These are phyloP conservation scores for Ispidina picta DNA, from an alignment of 2,797 vertebrate genomes.

Conservation along the genomic window DNA sequence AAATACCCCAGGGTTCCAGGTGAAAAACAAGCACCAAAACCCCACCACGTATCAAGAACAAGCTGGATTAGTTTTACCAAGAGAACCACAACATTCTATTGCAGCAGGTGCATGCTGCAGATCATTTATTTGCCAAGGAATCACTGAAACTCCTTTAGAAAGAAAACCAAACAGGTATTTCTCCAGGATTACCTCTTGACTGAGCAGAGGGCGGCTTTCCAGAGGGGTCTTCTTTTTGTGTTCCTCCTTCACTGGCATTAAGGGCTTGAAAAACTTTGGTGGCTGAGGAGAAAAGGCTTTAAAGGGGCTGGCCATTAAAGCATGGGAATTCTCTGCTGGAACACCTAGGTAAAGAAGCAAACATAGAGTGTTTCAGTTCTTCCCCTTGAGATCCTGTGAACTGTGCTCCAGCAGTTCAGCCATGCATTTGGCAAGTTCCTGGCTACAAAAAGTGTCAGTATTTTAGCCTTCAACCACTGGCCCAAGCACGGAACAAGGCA, in stretches of 20 bases:
- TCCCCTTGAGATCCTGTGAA: too few species aligned
- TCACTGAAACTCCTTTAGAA: not conserved
- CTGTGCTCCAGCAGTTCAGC: too few species aligned
- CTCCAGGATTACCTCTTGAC: slow-evolving; percentile 87
- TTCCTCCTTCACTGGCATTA: slow-evolving; percentile 95
- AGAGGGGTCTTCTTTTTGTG: slow-evolving; percentile 86
- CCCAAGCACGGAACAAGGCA: not conserved
- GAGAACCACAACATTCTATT: not conserved
- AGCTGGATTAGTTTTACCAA: not conserved
- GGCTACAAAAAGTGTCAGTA: not conserved
- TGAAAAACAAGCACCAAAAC: not conserved
- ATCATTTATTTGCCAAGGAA: not conserved
- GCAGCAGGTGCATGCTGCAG: not conserved
- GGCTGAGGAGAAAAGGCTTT: slow-evolving; percentile 94
- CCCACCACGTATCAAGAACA: not conserved
- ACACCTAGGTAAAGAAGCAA: slow-evolving; percentile 73
- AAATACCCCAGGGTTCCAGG: not conserved
- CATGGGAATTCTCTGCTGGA: slow-evolving; percentile 84
- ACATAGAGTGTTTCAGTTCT: not conserved
- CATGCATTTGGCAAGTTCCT: not conserved
- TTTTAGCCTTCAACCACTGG: not conserved
- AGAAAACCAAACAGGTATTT: not conserved
- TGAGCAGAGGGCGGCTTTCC: slow-evolving; percentile 91
- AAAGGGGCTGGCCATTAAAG: slow-evolving; percentile 90
- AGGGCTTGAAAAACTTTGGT: slow-evolving; percentile 95